Evolutionary conservation across 2,888 invertebrate genomes (phyloP).

Genomic region (Brenthis ino): DNA sequence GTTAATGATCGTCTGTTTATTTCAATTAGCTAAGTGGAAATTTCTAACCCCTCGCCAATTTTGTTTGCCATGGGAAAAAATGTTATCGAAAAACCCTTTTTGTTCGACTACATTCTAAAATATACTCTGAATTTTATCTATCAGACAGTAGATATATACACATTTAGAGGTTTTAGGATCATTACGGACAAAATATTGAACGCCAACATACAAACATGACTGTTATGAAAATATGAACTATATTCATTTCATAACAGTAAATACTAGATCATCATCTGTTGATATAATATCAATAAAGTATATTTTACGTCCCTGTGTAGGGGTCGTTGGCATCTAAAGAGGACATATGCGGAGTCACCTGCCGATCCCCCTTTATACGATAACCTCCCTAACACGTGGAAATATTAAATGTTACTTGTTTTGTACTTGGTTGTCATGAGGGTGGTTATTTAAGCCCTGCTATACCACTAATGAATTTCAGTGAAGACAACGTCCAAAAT

Average conservation of each 20-base stretch:
- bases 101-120: neutral
- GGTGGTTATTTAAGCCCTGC: constrained; percentile 33
- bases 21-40: constrained; percentile 39
- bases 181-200: too few species aligned
- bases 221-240: neutral
- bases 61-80: constrained; percentile 8
- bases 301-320: constrained; percentile 51
- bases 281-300: constrained; percentile 46
- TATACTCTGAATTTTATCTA: neutral
- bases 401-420: constrained; percentile 78
- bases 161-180: too few species aligned
- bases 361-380: constrained; percentile 58
- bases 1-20: constrained; percentile 38
- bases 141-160: too few species aligned
- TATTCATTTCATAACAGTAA: constrained; percentile 12
- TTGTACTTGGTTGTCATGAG: constrained; percentile 48
- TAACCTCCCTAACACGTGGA: constrained; percentile 59
- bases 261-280: constrained; percentile 34
- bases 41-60: constrained; percentile 23
- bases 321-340: constrained; percentile 77
- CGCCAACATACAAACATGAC: too few species aligned
- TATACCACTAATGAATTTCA: constrained; percentile 31
- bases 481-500: constrained; percentile 13
- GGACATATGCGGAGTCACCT: constrained; percentile 78
- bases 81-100: neutral